phyloP scores from a whole-genome alignment of 92 coral and sea anemone genomes.

The Palythoa caribaeorum region DNA sequence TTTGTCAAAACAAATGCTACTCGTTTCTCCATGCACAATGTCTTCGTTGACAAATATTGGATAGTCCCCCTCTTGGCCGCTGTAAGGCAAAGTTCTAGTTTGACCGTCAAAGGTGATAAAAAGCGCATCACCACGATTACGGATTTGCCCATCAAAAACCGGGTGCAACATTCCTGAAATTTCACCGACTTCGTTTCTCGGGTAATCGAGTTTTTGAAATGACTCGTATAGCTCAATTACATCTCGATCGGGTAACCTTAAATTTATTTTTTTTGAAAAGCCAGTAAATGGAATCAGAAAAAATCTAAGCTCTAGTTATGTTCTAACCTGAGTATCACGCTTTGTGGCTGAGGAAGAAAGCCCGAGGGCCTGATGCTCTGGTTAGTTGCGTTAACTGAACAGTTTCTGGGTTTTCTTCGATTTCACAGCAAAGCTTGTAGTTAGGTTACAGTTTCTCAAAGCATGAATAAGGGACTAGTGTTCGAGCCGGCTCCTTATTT shows the following conservation, averaged over 20 bases:
- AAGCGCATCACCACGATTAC: conserved; percentile 69
- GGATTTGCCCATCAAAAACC: conserved; percentile 60
- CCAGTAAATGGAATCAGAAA: too few species aligned
- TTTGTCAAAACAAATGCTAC: conserved; percentile 53
- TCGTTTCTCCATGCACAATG: conserved; percentile 63
- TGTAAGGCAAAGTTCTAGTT: conserved; percentile 49
- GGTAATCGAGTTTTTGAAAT: conserved; percentile 42
- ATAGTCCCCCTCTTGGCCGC: conserved; percentile 51
- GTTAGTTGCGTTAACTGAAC: too few species aligned
- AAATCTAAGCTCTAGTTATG: too few species aligned
- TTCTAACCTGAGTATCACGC: too few species aligned
- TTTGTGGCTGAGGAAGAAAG: too few species aligned
- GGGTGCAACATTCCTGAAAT: conserved; percentile 72
- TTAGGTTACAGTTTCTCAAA: too few species aligned
- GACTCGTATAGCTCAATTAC: conserved; percentile 62
- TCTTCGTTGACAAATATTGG: conserved; percentile 80
- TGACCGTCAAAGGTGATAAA: conserved; percentile 71
- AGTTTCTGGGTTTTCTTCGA: too few species aligned
- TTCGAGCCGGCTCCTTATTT: too few species aligned
- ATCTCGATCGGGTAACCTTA: conserved; percentile 36
- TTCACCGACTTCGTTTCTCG: conserved; percentile 65
- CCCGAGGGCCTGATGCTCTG: too few species aligned
- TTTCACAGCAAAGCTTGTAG: too few species aligned
- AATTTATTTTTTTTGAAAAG: too few species aligned
- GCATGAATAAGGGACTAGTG: too few species aligned